These are phyloP conservation scores for Balaeniceps rex DNA, from an alignment of 2,113 vertebrate species.

Conservation along the genomic window DNA sequence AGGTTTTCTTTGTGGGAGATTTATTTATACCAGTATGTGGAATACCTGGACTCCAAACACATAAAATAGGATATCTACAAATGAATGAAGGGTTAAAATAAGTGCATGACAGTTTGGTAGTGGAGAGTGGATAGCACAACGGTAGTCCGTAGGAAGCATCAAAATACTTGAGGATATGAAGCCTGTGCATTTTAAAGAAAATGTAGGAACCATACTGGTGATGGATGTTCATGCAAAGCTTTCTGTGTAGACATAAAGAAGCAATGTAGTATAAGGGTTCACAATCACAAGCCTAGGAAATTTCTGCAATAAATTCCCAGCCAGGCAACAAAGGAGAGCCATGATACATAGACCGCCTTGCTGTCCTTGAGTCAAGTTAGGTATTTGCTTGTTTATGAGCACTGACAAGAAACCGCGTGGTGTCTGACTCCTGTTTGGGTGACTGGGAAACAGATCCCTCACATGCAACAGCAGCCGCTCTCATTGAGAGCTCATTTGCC, in stretches of 20 bases:
- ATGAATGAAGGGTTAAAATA: not conserved
- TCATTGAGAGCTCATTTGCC: slow-evolving; percentile 34
- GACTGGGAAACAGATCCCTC: slow-evolving; percentile 16
- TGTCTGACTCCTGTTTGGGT: slow-evolving; percentile 23
- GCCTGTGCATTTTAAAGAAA: not conserved
- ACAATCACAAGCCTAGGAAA: not conserved
- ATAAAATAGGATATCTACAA: not conserved
- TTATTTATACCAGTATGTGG: not conserved
- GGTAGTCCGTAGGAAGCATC: not conserved
- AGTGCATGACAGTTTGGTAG: not conserved
- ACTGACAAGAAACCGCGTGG: not conserved
- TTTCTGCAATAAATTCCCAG: not conserved
- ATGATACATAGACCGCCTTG: not conserved
- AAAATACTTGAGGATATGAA: not conserved
- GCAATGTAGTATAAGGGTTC: not conserved
- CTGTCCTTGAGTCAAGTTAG: not conserved
- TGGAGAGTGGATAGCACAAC: not conserved
- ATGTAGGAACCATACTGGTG: not conserved
- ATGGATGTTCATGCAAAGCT: not conserved
- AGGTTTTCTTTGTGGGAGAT: not conserved
- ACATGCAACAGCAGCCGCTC: not conserved
- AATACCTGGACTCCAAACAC: not conserved
- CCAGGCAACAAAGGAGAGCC: not conserved
- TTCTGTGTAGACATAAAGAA: not conserved
- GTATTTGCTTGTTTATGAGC: not conserved